These are phyloP conservation scores for Fragum whitleyi DNA, from an alignment of 2,888 invertebrate genomes.

Conservation along the genomic window DNA sequence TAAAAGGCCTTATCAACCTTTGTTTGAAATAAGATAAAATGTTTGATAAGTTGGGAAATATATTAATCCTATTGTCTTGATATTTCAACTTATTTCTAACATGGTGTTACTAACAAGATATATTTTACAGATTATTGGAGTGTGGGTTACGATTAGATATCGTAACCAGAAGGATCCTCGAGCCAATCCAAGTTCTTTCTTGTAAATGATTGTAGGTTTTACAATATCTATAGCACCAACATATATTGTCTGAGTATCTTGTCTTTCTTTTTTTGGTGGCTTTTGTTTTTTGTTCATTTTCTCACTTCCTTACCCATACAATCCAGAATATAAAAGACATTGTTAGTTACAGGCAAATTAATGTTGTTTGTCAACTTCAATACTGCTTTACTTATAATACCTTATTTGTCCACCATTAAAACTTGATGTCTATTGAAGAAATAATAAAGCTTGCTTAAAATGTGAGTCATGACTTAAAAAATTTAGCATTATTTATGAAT, in stretches of 20 bases:
- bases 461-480: too few relatives aligned
- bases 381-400: too few relatives aligned
- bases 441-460: too few relatives aligned
- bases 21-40: too few relatives aligned
- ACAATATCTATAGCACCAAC: not conserved
- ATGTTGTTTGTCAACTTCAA: too few relatives aligned
- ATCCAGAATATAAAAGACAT: not conserved
- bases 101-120: not conserved
- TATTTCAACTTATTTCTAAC: not conserved
- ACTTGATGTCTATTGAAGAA: too few relatives aligned
- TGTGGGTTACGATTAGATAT: slow-evolving; percentile 98
- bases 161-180: slow-evolving; percentile 99
- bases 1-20: too few relatives aligned
- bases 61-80: too few relatives aligned
- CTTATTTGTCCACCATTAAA: too few relatives aligned
- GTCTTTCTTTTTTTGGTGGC: not conserved
- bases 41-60: too few relatives aligned
- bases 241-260: not conserved
- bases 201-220: slow-evolving; percentile 83
- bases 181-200: slow-evolving; percentile 98
- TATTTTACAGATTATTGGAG: slow-evolving; percentile 95
- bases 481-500: too few relatives aligned
- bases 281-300: not conserved
- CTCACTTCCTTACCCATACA: not conserved
- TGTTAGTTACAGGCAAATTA: too few relatives aligned